Base-by-base conservation (phyloP, 2,113 vertebrate species). In the Lampris megalopsis region DNA sequence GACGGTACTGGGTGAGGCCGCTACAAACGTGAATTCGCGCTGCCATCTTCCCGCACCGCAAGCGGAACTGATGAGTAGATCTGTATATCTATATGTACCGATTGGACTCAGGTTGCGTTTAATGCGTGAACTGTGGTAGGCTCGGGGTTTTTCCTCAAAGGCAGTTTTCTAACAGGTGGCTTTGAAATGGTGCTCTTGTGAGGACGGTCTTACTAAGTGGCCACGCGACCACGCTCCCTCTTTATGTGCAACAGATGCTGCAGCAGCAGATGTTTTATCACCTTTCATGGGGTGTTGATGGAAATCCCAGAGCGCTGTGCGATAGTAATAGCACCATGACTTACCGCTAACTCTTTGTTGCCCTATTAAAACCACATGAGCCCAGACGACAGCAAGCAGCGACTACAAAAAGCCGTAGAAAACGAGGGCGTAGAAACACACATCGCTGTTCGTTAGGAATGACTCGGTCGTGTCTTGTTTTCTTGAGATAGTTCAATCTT, bases 301-400 rank as follows among this genome's bases (percentile, higher is more conserved):
- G 66, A 75, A 54, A 80, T 75, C 80, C 41, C 6, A 69, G 47
- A 69, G 77, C 13, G 37, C 45, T 58, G 6, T 56, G 63, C 37
- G 10, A 52, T 66, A 77, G 57, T 71, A 71, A 79, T 6, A 11
- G 38, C 72, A 50, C 61, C 7, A 5, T 11, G 50, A 8, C 41
- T 5, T 40, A 11, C 43, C 9, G 1, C 71, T 56, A 68, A 57
- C 53, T 64, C 73, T 89, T 92, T 91, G 91, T 86, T 83, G 89
- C 85, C 53, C 73, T 38, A 68, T 87, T 87, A 90, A 92, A 80
- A 78, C 89, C 81, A 83, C 83, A 86, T 59, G 84, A 87, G 59
- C 24, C 50, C 73, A 52, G 81, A 77, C 60, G 61, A 71, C 76
- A 66, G 61, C 1, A 0, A n/a, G 42, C 8, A 45, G n/a, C 75